Conservation (phyloP, 2,797 vertebrate species). For the Poeciliopsis presidionis region DNA sequence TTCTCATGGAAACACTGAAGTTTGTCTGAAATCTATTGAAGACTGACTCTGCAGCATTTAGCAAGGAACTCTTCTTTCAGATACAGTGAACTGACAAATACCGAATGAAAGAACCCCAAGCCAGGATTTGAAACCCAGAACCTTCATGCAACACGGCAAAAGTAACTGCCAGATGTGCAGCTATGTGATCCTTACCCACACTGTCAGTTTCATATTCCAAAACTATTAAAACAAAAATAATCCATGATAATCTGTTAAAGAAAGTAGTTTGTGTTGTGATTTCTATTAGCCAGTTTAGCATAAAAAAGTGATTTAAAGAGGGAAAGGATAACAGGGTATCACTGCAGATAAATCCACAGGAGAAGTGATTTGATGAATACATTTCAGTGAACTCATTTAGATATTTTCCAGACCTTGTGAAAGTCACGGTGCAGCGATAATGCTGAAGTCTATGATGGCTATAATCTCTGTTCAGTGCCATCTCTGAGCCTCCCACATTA, state of each 20-base stretch:
- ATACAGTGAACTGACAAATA: background rate
- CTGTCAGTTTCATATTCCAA: background rate
- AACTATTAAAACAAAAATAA: background rate
- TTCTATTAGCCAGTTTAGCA: background rate
- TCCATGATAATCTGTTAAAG: background rate
- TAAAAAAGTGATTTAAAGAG: background rate
- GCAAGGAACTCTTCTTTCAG: background rate
- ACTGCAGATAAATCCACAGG: background rate
- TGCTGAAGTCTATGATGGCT: slow-evolving; percentile 62
- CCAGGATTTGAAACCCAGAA: background rate
- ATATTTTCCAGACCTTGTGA: slow-evolving; percentile 51
- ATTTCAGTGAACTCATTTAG: slow-evolving; percentile 42
- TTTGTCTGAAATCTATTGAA: slow-evolving; percentile 16
- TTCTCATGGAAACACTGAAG: background rate
- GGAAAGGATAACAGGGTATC: background rate
- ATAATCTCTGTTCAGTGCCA: slow-evolving; percentile 60
- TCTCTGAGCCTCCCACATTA: slow-evolving; percentile 67
- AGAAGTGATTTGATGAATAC: slow-evolving; percentile 19
- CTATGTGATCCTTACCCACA: background rate
- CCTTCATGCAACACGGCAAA: background rate
- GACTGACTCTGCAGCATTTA: slow-evolving; percentile 31
- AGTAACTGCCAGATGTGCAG: background rate
- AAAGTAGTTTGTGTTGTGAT: background rate
- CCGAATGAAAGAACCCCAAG: background rate
- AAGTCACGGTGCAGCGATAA: slow-evolving; percentile 53